Base-by-base conservation (phyloP, 2,797 vertebrate genomes). In the Allobates femoralis region DNA sequence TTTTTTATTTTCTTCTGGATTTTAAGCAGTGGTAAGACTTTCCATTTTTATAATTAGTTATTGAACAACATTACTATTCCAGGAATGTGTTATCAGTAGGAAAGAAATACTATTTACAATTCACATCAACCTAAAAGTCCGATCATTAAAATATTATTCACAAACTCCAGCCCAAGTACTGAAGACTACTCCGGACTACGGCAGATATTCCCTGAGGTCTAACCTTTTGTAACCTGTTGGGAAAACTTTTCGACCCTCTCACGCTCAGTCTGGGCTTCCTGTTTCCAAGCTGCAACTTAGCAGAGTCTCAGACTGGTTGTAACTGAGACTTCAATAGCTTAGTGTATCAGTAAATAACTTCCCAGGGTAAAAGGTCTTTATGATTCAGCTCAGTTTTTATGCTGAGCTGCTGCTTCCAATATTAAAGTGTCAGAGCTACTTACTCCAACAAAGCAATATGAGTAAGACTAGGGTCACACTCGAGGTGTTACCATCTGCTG, bases 261-360 rank as follows among this genome's bases (percentile, higher is more conserved):
- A 78, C 19, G n/a, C 5, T 64, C 1, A 37, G 50, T 50, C 58
- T 58, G 50, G 30, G 12, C 60, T 69, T 67, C 51, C 30, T 56
- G 26, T 85, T 85, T 30, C 60, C 8, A 19, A 46, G 32, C 14
- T 64, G 56, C 21, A 8, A 32, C 37, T 23, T 53, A 79, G 78
- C 53, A 46, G 69, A 23, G 34, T 23, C 64, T 78, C 10, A 55
- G 28, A 18, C 73, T 77, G 51, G 75, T 62, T 69, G 74, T 51
- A 78, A 55, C 50, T 30, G 30, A 85, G 84, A 78, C 73, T 26
- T 78, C 30, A 58, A 79, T 41, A 41, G 75, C 84, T 85, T 62
- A 28, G 41, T 79, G n/a, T 71, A 56, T 69, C 21, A 46, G 76
- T 37, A 85, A 85, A 85, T 79, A 51, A 79, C 64, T 79, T 85